These are phyloP conservation scores for Chaenocephalus aceratus DNA, from an alignment of 2,113 vertebrate species.

Conservation along the genomic window DNA sequence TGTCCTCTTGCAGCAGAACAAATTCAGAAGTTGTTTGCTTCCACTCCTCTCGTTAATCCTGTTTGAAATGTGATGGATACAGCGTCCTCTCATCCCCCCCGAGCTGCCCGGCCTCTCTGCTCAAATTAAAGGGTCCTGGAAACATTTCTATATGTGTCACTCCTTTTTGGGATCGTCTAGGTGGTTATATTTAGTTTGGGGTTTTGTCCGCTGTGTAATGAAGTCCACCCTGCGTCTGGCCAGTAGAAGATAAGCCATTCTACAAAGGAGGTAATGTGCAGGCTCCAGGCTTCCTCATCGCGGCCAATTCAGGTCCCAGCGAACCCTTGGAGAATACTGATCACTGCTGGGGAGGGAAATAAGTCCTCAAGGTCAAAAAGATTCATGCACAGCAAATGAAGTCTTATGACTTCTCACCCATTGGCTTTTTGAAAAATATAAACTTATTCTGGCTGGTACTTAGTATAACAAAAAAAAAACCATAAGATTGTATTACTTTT, in stretches of 20 bases:
- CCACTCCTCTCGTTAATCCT: slow-evolving; percentile 28
- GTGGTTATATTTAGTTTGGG: slow-evolving; percentile 68
- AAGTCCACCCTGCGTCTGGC: slow-evolving; percentile 50
- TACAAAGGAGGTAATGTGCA: slow-evolving; percentile 58
- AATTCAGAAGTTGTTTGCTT: slow-evolving; percentile 45
- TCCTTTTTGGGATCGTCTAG: slow-evolving; percentile 37
- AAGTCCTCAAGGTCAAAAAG: slow-evolving; percentile 73
- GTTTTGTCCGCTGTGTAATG: slow-evolving; percentile 64
- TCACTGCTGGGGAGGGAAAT: slow-evolving; percentile 73
- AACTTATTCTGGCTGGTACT: slow-evolving; percentile 56
- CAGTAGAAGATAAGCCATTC: slow-evolving; percentile 67
- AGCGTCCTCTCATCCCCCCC: slow-evolving; percentile 18
- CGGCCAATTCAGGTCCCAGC: slow-evolving; percentile 33
- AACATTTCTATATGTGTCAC: slow-evolving; percentile 43
- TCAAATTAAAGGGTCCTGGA: slow-evolving; percentile 24
- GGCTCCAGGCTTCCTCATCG: slow-evolving; percentile 59
- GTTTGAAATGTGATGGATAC: slow-evolving; percentile 49
- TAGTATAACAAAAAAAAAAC: slow-evolving; percentile 32
- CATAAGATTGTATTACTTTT: slow-evolving; percentile 42
- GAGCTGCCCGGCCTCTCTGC: slow-evolving; percentile 10
- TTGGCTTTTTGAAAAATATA: slow-evolving; percentile 62
- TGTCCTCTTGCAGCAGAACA: slow-evolving; percentile 1
- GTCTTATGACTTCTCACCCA: slow-evolving; percentile 48
- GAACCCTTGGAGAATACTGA: slow-evolving; percentile 59
- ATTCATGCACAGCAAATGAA: slow-evolving; percentile 69